These are phyloP conservation scores for Callopanchax toddi DNA, from an alignment of 2,113 vertebrate species.

Conservation along the genomic window DNA sequence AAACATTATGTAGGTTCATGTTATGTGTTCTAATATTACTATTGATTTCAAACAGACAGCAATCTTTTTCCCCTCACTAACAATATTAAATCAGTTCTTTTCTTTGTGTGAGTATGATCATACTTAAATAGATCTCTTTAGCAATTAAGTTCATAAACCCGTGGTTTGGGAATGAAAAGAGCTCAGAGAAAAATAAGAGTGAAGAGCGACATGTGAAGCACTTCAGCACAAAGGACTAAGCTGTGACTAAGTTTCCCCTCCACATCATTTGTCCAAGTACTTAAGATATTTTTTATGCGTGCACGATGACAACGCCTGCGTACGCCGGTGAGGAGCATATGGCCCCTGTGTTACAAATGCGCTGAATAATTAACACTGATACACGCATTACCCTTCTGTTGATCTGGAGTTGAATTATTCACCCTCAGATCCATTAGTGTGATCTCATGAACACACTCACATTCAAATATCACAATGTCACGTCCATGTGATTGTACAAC, in stretches of 20 bases:
- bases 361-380: constrained; percentile 74
- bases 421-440: constrained; percentile 51
- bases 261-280: constrained; percentile 9
- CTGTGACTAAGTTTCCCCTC: constrained; percentile 22
- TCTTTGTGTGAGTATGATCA: constrained; percentile 4
- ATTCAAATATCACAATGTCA: constrained; percentile 20
- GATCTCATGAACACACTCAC: constrained; percentile 5
- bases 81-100: constrained; percentile 8
- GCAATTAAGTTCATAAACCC: not conserved
- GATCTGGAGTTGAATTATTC: constrained; percentile 67
- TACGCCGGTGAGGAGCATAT: constrained; percentile 53
- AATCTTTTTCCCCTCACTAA: too few species aligned
- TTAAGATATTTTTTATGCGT: not conserved
- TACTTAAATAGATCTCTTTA: constrained; percentile 11
- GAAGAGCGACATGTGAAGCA: constrained; percentile 19
- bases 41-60: constrained; percentile 4
- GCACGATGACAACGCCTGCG: constrained; percentile 17
- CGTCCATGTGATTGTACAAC: constrained; percentile 8
- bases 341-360: constrained; percentile 36
- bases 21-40: not conserved
- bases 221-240: constrained; percentile 5
- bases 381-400: constrained; percentile 64
- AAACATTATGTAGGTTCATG: constrained; percentile 2
- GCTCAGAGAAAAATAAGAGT: constrained; percentile 18
- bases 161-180: constrained; percentile 11